Base-by-base conservation (phyloP, 2,888 invertebrate genomes). In the Temnothorax ravouxi region DNA sequence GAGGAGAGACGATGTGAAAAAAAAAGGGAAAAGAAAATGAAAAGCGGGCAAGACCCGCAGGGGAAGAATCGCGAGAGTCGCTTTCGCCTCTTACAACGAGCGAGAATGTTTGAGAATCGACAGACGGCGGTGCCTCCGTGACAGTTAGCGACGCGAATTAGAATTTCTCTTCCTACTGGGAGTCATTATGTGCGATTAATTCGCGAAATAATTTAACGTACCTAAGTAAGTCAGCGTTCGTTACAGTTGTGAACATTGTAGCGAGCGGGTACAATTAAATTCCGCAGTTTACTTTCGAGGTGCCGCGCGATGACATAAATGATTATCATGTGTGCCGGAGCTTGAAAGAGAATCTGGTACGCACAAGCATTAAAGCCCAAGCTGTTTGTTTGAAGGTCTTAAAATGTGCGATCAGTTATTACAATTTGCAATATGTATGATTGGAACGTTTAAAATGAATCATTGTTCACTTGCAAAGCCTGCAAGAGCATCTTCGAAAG, bases 1-100 rank as follows among this genome's bases (percentile, higher is more conserved):
- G 29, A 34, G n/a, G 38, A 34, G 6, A 34, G 34, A 59, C 13
- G 25, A 21, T 13, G 11, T 21, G 15, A 11, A n/a, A 29, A 44
- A 18, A 29, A 11, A 2, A 6, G 2, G 21, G 34, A 34, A 25
- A 41, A 15, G 61, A 3, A 54, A 25, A 54, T 44, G 52, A 67
- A 66, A 34, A 69, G 13, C 47, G 15, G 4, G 18, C 41, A 44
- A n/a, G 29, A 44, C 2, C 34, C 8, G 54, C 64, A n/a, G 21
- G 56, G 74, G 47, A 62, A 75, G 59, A 29, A 50, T 41, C 47
- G 61, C 71, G 50, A 56, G 67, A 64, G 61, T 83, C 52, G 34
- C 87, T 87, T 85, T 87, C 85, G 83, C 85, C 52, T 79, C 84
- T 82, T 74, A 76, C n/a, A 54, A 71, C 50, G 69, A 47, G n/a